Percentiles rank a stretch among this genome's conserved stretches.
Conservation (phyloP, 2,888 invertebrate genomes). For the Dugesia japonica region DNA sequence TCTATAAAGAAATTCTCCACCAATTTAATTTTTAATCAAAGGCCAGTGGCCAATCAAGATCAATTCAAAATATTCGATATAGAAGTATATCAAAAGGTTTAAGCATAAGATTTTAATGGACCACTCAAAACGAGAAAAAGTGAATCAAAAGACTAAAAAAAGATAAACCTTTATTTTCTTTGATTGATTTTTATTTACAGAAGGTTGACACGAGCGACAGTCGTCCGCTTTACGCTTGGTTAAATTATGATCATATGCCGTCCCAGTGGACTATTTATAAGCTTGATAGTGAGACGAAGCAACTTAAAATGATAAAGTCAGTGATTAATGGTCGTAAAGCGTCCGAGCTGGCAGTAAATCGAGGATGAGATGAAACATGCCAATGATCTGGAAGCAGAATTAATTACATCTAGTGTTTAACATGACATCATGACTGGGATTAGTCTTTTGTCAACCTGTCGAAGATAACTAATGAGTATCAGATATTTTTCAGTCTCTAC, state of each 20-base stretch:
- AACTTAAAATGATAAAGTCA: conserved; percentile 20
- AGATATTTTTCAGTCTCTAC: conserved; percentile 10
- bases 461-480: conserved; percentile 11
- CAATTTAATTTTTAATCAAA: too few relatives aligned
- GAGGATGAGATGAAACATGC: conserved; percentile 11
- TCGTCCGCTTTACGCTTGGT: conserved; percentile 1
- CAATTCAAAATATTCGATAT: too few relatives aligned
- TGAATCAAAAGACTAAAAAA: not conserved
- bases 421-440: conserved; percentile 16
- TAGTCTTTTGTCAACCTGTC: conserved; percentile 16
- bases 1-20: too few relatives aligned
- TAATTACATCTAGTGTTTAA: conserved; percentile 14
- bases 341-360: conserved; percentile 20
- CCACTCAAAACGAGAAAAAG: not conserved
- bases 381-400: conserved; percentile 20
- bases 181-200: conserved; percentile 5
- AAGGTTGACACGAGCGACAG: conserved; percentile 20
- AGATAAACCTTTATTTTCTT: not conserved
- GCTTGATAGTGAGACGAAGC: not conserved
- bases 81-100: not conserved
- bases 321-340: conserved; percentile 13
- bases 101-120: not conserved
- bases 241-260: not conserved
- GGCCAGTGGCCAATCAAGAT: too few relatives aligned
- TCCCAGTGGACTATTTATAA: conserved; percentile 2